Conservation (phyloP, 2,113 vertebrate species). For the Regulus satrapa region DNA sequence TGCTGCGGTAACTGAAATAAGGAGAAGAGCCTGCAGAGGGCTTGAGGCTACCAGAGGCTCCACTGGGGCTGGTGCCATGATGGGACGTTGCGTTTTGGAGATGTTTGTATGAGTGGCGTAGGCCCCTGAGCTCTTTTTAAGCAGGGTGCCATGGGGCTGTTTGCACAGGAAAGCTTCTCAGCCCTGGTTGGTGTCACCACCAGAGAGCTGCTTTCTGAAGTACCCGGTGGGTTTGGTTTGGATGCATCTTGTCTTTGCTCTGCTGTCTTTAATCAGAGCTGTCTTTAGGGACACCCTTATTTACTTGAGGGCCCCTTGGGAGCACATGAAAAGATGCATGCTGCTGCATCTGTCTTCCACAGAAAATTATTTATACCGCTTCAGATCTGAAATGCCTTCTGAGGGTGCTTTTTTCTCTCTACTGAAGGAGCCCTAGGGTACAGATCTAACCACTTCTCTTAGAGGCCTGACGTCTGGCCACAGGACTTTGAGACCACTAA, state of each 20-base stretch:
- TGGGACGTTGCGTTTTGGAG: not conserved
- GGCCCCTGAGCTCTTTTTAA: not conserved
- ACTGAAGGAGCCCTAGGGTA: not conserved
- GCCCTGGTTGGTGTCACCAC: rapidly evolving
- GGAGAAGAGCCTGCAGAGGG: not conserved
- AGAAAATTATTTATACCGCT: not conserved
- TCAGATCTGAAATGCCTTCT: not conserved
- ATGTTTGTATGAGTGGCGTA: not conserved
- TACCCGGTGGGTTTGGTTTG: rapidly evolving
- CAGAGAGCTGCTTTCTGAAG: not conserved
- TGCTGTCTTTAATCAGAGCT: not conserved
- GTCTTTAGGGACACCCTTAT: not conserved
- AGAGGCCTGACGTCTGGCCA: not conserved
- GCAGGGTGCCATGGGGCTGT: not conserved
- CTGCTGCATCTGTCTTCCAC: not conserved
- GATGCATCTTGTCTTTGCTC: not conserved
- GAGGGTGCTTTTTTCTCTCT: not conserved
- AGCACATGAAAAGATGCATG: not conserved
- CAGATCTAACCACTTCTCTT: not conserved
- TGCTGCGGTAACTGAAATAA: not conserved
- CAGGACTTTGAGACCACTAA: not conserved
- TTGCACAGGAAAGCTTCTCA: not conserved
- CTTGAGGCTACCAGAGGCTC: not conserved
- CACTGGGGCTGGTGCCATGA: not conserved
- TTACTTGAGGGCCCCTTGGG: not conserved